Conservation (phyloP, 2,888 invertebrate species). For the Himalopsyche kuldschensis region DNA sequence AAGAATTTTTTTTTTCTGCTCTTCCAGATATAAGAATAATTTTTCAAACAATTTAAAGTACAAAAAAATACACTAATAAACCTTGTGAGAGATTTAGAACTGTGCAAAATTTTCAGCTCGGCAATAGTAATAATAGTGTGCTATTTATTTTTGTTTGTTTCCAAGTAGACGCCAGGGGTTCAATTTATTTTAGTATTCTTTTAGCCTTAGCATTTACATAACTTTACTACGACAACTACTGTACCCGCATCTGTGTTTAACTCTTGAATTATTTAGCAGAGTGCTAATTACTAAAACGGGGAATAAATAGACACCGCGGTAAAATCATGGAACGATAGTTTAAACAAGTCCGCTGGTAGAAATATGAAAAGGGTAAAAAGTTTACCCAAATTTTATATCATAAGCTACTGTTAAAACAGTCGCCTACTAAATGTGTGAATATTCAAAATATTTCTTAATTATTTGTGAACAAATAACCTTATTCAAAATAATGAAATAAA, state of each 20-base stretch:
- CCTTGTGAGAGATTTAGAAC: too few relatives aligned
- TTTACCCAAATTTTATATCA: slow-evolving; percentile 15
- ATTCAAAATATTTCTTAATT: too few relatives aligned
- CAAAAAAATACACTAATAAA: too few relatives aligned
- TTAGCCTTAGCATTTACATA: background rate
- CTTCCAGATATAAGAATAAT: too few relatives aligned
- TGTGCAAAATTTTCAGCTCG: too few relatives aligned
- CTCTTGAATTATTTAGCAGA: slow-evolving; percentile 19
- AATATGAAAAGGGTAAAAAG: slow-evolving; percentile 10
- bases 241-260: background rate
- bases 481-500: too few relatives aligned
- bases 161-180: too few relatives aligned
- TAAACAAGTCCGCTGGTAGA: slow-evolving; percentile 31
- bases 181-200: background rate
- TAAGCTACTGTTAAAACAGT: background rate
- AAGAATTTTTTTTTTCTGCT: too few relatives aligned
- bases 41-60: too few relatives aligned
- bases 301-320: slow-evolving; percentile 34
- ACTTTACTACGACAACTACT: background rate
- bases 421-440: background rate
- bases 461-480: too few relatives aligned
- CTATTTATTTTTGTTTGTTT: too few relatives aligned
- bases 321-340: slow-evolving; percentile 36
- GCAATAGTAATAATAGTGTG: too few relatives aligned
- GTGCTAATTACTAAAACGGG: slow-evolving; percentile 32